phyloP scores from a whole-genome alignment of 1,140 invertebrate genomes.

The Aphelinus certus region DNA sequence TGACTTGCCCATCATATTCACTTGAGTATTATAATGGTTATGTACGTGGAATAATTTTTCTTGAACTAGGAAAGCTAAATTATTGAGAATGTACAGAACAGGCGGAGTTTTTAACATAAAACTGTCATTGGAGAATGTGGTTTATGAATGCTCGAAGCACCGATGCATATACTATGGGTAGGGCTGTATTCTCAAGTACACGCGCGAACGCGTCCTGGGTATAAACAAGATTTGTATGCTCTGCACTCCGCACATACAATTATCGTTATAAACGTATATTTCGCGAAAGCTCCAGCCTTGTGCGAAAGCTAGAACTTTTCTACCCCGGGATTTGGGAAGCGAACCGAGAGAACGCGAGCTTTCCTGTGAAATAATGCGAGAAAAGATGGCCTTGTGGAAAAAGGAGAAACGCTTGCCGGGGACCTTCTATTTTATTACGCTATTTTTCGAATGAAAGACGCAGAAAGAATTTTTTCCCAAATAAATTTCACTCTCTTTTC shows the following conservation, averaged over 20 bases:
- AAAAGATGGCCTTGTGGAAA: constrained; percentile 36
- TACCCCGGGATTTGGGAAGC: constrained; percentile 53
- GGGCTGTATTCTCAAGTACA: constrained; percentile 28
- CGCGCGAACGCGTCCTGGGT: constrained; percentile 47
- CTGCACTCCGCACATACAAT: constrained; percentile 62
- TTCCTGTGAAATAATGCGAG: constrained; percentile 51
- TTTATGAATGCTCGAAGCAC: constrained; percentile 47
- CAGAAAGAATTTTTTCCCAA: constrained; percentile 9
- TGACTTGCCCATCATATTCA: too few relatives aligned
- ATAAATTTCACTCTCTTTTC: too few relatives aligned
- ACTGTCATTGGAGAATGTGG: constrained; percentile 52
- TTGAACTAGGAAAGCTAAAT: constrained; percentile 29
- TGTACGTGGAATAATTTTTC: too few relatives aligned
- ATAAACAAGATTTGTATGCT: constrained; percentile 61
- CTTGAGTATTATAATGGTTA: too few relatives aligned
- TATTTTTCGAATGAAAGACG: constrained; percentile 23
- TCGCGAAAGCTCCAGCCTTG: constrained; percentile 49
- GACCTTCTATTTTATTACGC: constrained; percentile 33
- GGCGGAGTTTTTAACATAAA: constrained; percentile 49
- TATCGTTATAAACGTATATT: constrained; percentile 66
- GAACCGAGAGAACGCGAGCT: constrained; percentile 37
- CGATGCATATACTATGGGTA: constrained; percentile 47
- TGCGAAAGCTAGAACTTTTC: constrained; percentile 51
- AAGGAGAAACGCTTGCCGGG: constrained; percentile 33
- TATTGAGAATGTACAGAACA: constrained; percentile 46